Percentiles rank a stretch among this genome's conserved stretches.
Evolutionary conservation across 2,888 invertebrate genomes (phyloP).

Genomic region (Anaspis maculata): DNA sequence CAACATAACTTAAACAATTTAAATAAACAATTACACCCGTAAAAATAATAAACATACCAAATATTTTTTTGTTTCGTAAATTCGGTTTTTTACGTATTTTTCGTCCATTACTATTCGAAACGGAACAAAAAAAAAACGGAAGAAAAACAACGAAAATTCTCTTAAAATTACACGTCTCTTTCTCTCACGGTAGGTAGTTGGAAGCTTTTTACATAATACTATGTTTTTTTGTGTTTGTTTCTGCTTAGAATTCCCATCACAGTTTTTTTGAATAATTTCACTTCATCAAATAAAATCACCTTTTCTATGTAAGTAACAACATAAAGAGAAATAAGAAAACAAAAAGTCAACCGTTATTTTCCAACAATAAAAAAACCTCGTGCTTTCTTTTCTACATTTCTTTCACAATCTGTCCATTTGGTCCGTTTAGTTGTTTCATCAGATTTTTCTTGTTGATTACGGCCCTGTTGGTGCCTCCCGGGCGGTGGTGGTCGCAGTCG

Average conservation of each 20-base stretch:
- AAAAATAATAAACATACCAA: slow-evolving; percentile 32
- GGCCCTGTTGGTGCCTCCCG: no score
- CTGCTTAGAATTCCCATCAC: slow-evolving; percentile 27
- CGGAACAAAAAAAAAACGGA: slow-evolving; percentile 17
- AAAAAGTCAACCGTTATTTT: no score
- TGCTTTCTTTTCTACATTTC: no score
- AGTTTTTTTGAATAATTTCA: slow-evolving; percentile 21
- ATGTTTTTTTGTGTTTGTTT: neutral
- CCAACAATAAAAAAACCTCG: no score
- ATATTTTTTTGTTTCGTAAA: slow-evolving; percentile 23
- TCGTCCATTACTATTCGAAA: slow-evolving; percentile 13
- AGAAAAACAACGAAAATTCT: slow-evolving; percentile 23
- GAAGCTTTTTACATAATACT: slow-evolving; percentile 14
- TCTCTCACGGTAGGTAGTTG: no score
- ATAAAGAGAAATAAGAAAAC: no score
- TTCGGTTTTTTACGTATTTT: slow-evolving; percentile 24
- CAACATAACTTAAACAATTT: slow-evolving; percentile 34
- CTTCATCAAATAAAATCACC: slow-evolving; percentile 7
- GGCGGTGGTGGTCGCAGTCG: slow-evolving; percentile 10
- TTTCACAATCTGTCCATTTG: no score
- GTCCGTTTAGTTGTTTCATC: slow-evolving; percentile 12
- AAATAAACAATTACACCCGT: slow-evolving; percentile 35
- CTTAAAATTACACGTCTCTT: slow-evolving; percentile 26
- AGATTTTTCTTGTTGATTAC: no score
- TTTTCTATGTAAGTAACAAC: no score